phyloP scores from a whole-genome alignment of 53 echinoderm and acorn worm genomes.

The Paelopatides confundens region DNA sequence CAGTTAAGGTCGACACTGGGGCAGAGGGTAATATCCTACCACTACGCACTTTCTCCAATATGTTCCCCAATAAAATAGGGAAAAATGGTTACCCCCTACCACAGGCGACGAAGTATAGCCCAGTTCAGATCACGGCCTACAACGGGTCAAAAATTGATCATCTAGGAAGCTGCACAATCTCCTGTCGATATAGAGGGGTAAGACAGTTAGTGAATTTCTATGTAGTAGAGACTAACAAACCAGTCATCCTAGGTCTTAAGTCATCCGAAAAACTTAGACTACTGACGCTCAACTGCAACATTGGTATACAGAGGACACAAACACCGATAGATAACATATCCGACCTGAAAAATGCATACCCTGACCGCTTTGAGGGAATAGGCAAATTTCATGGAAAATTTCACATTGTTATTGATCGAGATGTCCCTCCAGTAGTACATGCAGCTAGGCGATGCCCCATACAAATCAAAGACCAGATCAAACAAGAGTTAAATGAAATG shows the following conservation, averaged over 20 bases:
- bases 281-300: not conserved
- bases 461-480: constrained; percentile 61
- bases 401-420: constrained; percentile 49
- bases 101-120: not conserved
- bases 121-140: not conserved
- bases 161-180: not conserved
- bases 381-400: constrained; percentile 61
- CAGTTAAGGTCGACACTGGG: constrained; percentile 34
- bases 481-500: constrained; percentile 51
- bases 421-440: constrained; percentile 49
- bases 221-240: not conserved
- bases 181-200: not conserved
- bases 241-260: constrained; percentile 13
- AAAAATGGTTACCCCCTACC: constrained; percentile 4
- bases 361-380: constrained; percentile 54
- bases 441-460: constrained; percentile 53
- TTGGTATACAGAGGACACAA: not conserved
- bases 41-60: not conserved
- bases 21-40: constrained; percentile 5
- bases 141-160: constrained; percentile 45
- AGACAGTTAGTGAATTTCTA: not conserved
- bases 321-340: not conserved
- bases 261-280: not conserved
- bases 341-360: constrained; percentile 12
- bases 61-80: not conserved